phyloP scores from a whole-genome alignment of 1,140 invertebrate species.

The Proales similis region DNA sequence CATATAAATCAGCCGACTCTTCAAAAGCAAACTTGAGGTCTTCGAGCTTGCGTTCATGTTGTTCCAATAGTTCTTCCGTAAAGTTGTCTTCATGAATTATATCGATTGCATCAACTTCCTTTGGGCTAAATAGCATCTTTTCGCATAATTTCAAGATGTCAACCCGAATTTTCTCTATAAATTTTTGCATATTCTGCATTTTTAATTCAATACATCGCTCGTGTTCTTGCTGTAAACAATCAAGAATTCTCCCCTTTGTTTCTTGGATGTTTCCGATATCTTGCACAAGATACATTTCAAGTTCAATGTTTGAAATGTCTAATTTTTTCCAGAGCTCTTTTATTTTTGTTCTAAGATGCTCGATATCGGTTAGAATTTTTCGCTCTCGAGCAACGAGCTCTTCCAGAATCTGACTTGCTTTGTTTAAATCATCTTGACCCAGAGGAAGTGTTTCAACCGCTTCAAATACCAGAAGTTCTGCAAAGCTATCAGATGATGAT shows the following conservation, averaged over 20 bases:
- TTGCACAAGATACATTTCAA: background rate
- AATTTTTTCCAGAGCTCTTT: conserved; percentile 20
- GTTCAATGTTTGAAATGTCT: background rate
- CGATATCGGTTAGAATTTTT: background rate
- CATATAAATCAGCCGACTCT: conserved; percentile 13
- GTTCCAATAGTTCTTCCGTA: conserved; percentile 15
- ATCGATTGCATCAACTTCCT: conserved; percentile 17
- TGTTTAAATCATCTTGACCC: background rate
- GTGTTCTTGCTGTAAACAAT: background rate
- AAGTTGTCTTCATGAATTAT: background rate
- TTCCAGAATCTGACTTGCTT: conserved; percentile 8
- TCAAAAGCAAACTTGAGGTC: conserved; percentile 20
- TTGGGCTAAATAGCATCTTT: conserved; percentile 26
- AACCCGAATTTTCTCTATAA: conserved; percentile 13
- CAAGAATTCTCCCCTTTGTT: conserved; percentile 5
- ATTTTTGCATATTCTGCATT: conserved; percentile 37
- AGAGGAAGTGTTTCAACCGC: background rate
- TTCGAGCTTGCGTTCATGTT: conserved; percentile 22
- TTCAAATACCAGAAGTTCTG: conserved; percentile 14
- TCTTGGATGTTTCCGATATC: background rate
- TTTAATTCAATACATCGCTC: conserved; percentile 20
- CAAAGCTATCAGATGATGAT: conserved; percentile 8
- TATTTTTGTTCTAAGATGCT: conserved; percentile 7
- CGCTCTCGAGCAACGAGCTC: conserved; percentile 7
- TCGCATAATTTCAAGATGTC: conserved; percentile 12